Evolutionary conservation across 1,140 invertebrate genomes (phyloP), one percentile per base, ranked within the genome.

Genomic region (Eumaeus atala): DNA sequence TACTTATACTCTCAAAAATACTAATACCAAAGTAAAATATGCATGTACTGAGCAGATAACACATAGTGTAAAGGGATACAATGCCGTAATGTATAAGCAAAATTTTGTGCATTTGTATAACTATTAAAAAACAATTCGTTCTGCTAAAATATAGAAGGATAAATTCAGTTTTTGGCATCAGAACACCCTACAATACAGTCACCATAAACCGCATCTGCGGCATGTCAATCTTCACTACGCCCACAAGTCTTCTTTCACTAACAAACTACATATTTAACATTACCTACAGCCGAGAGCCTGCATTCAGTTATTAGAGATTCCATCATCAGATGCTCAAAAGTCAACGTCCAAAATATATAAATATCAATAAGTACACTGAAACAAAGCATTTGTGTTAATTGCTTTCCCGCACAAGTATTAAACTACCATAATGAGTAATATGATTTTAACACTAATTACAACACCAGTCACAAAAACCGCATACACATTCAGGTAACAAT

Each of bases 171-270:
- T 7, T 58, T 56, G 57, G 58, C 61, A 61, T 67, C 64, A 67
- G 64, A 67, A 67, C 64, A 67, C 61, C 58, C 47, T 57, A 59
- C 59, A 51, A 54, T 51, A 60, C 51, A 48, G 48, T 57, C 50
- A 57, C 51, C 47, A 55, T 59, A 63, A 51, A 50, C 58, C 54
- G 37, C 28, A 12, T 7, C 28, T 53, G 51, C 40, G 51, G 51
- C 42, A 53, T 28, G 37, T 42, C 51, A 28, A 53, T 33, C 35
- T 49, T 40, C 28, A 53, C 40, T 44, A 14, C 28, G 21, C 17
- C n/a, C 36, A 28, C 38, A 42, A 44, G 38, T 53, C 28, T 6
- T 42, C 51, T 53, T 40, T 12, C 38, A 28, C 14, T 16, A 52
- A 42, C 12, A 40, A 52, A 52, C 51, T 52, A 52, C 51, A 52